Evolutionary conservation across 2,888 invertebrate genomes (phyloP), one percentile per base, ranked within the genome.

Genomic region (Drosophila robusta): DNA sequence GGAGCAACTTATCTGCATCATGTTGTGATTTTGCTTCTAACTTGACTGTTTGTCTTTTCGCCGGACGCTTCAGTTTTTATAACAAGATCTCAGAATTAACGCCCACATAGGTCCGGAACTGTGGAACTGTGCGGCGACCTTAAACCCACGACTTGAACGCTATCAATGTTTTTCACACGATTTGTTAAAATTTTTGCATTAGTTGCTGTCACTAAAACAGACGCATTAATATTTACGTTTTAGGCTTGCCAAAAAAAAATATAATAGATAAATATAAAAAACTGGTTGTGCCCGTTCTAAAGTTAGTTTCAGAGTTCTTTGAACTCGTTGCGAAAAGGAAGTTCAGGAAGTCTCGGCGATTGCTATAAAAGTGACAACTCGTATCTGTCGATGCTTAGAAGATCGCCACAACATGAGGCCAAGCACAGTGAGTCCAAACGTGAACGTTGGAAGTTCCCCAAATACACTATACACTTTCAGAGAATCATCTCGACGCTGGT

Each of bases 151-250:
- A 55, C 32, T 57, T 79, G 80, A 70, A 75, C 90, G 73, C 58
- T n/a, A 46, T 85, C 81, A 89, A 89, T 89, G 82, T 22, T 75
- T 73, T 84, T 87, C 88, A 56, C 87, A 85, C 76, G 75, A 63
- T 78, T 67, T 56, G 67, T 69, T 67, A 75, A 54, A 34, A 58
- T 75, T 70, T 29, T 69, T 46, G 55, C 67, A 45, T 70, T 85
- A 84, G 86, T 88, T 54, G 70, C 62, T 76, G 70, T 45, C 67
- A 72, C 87, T 89, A 84, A 84, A 63, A 56, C 56, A 67, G 45
- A 50, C 63, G 50, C 63, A 56, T 60, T 65, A 34, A 61, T 68
- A 63, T 82, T 57, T 41, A 65, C 49, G 47, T 39, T 5, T 39
- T 52, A 34, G 49, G 14, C 44, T 54, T 42, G 56, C 34, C 52